These are phyloP conservation scores for Okapia johnstoni DNA, from an alignment of 2,113 vertebrate species.

Conservation along the genomic window DNA sequence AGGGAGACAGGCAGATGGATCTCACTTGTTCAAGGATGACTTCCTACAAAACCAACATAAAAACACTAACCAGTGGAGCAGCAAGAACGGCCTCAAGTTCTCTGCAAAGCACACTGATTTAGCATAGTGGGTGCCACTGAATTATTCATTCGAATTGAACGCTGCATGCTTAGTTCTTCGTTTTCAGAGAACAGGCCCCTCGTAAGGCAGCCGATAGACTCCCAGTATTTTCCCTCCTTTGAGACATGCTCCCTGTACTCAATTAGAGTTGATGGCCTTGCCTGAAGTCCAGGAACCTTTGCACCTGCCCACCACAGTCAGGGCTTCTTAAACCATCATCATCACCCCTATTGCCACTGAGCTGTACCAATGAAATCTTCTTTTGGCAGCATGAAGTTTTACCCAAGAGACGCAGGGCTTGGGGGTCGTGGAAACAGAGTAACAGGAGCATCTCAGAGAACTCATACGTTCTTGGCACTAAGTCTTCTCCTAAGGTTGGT, in stretches of 20 bases:
- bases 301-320: not conserved
- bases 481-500: not conserved
- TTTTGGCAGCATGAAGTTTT: not conserved
- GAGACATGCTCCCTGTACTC: not conserved
- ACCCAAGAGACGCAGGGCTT: not conserved
- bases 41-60: not conserved
- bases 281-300: not conserved
- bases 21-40: not conserved
- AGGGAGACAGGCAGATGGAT: not conserved
- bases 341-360: not conserved
- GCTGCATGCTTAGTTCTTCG: not conserved
- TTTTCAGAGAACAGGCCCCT: not conserved
- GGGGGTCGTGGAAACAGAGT: not conserved
- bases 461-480: not conserved
- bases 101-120: slow-evolving; percentile 1
- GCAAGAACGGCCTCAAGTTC: not conserved
- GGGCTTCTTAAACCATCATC: not conserved
- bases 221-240: not conserved
- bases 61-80: not conserved
- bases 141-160: slow-evolving; percentile 25
- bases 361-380: not conserved
- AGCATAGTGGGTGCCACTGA: not conserved
- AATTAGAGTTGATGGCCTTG: not conserved
- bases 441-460: not conserved
- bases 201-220: not conserved